phyloP scores from a whole-genome alignment of 2,888 invertebrate species.

The Netelia inedita region DNA sequence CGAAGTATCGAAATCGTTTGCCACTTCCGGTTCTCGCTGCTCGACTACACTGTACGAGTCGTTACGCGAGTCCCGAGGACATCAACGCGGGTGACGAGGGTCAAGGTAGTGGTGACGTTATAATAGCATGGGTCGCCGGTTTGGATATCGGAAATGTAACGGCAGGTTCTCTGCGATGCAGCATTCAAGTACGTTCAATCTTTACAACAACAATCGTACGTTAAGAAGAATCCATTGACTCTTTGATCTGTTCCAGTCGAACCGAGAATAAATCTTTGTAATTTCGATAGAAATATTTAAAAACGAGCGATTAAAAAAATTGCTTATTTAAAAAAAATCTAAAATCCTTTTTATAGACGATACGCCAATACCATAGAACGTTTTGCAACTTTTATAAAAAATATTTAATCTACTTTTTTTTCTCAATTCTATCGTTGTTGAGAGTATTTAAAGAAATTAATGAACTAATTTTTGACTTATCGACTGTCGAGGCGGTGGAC shows the following conservation, averaged over 20 bases:
- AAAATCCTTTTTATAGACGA: no score
- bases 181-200: constrained; percentile 78
- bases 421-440: no score
- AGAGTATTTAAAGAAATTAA: no score
- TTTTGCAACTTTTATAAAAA: no score
- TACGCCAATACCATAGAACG: no score
- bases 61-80: constrained; percentile 68
- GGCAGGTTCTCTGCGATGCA: constrained; percentile 77
- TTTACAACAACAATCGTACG: constrained; percentile 14
- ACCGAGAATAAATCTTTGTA: no score
- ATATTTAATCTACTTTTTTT: no score
- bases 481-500: constrained; percentile 77
- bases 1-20: constrained; percentile 81
- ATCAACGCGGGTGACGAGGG: constrained; percentile 72
- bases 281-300: no score
- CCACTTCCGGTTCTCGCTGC: constrained; percentile 82
- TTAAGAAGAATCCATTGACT: no score
- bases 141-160: constrained; percentile 78
- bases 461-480: not conserved
- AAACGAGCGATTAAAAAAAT: no score
- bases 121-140: constrained; percentile 83
- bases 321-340: no score
- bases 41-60: constrained; percentile 75
- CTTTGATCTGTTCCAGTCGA: no score
- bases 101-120: constrained; percentile 76